A percentile compares a stretch with the other conserved stretches of the same genome.
phyloP scores from a whole-genome alignment of 2,888 invertebrate genomes.

The Morinoia aosen region DNA sequence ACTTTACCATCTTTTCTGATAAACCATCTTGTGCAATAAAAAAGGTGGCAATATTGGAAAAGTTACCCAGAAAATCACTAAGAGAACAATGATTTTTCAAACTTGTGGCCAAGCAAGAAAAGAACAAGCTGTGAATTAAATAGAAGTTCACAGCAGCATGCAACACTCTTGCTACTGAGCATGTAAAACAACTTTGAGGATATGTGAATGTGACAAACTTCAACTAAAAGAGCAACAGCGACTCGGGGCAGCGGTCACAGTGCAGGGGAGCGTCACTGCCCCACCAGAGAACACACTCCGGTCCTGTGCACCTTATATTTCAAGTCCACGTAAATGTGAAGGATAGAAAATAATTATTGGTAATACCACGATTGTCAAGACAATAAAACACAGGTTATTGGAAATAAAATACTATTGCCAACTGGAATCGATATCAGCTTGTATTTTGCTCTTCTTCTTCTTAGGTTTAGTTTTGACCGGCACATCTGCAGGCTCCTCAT shows the following conservation, averaged over 20 bases:
- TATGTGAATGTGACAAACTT: neutral
- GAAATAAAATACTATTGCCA: conserved; percentile 15
- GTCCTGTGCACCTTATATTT: neutral
- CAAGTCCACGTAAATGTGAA: neutral
- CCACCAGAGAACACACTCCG: neutral
- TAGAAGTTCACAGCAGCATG: too few species aligned
- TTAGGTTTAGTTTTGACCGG: neutral
- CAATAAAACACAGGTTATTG: neutral
- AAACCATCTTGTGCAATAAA: too few species aligned
- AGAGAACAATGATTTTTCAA: too few species aligned
- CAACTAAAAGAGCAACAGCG: neutral
- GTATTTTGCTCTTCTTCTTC: neutral
- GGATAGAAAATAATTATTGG: neutral
- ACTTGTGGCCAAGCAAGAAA: too few species aligned
- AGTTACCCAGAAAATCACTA: too few species aligned
- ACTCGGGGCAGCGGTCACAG: neutral
- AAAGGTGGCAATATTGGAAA: too few species aligned
- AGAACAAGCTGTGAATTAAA: too few species aligned
- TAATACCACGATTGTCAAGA: neutral
- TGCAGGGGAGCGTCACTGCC: conserved; percentile 18
- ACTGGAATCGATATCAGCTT: neutral
- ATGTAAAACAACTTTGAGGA: neutral
- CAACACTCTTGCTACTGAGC: too few species aligned
- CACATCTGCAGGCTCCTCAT: neutral
- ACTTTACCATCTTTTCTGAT: too few species aligned